Percentiles rank a stretch among this genome's conserved stretches.
Conservation (phyloP, 2,888 invertebrate genomes). For the Melolontha melolontha region DNA sequence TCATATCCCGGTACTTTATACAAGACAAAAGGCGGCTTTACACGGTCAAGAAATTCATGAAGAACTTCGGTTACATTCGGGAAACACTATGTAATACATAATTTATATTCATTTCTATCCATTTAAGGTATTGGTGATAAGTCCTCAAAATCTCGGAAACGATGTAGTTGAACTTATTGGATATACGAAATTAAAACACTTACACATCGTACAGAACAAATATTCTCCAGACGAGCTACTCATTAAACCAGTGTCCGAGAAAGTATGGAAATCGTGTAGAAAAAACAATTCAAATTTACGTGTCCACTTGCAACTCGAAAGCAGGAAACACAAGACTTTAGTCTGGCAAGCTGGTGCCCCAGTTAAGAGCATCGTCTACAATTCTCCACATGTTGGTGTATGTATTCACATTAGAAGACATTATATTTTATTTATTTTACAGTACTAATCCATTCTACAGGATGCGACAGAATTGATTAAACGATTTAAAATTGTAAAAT, state of each 20-base stretch:
- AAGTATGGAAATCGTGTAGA: slow-evolving; percentile 67
- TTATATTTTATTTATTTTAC: no score
- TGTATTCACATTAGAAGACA: no score
- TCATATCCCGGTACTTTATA: no score
- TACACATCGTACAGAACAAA: slow-evolving; percentile 81
- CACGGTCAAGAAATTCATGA: no score
- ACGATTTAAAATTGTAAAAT: no score
- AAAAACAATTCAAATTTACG: slow-evolving; percentile 71
- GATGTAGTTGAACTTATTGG: slow-evolving; percentile 77
- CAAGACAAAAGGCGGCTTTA: no score
- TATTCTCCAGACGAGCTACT: slow-evolving; percentile 72
- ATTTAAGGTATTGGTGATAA: slow-evolving; percentile 71
- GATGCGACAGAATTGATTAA: no score
- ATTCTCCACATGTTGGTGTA: slow-evolving; percentile 73
- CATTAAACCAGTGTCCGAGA: slow-evolving; percentile 67
- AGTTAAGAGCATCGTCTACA: slow-evolving; percentile 74
- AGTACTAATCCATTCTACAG: no score
- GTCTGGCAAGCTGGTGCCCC: slow-evolving; percentile 79
- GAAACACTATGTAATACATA: no score
- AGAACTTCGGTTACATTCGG: no score
- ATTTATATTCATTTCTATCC: slow-evolving; percentile 22
- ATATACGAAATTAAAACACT: slow-evolving; percentile 73
- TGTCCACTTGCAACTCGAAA: slow-evolving; percentile 78
- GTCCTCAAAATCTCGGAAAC: slow-evolving; percentile 81
- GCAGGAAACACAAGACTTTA: slow-evolving; percentile 70